Evolutionary conservation across 2,888 invertebrate genomes (phyloP).

Genomic region (Diloba caeruleocephala): DNA sequence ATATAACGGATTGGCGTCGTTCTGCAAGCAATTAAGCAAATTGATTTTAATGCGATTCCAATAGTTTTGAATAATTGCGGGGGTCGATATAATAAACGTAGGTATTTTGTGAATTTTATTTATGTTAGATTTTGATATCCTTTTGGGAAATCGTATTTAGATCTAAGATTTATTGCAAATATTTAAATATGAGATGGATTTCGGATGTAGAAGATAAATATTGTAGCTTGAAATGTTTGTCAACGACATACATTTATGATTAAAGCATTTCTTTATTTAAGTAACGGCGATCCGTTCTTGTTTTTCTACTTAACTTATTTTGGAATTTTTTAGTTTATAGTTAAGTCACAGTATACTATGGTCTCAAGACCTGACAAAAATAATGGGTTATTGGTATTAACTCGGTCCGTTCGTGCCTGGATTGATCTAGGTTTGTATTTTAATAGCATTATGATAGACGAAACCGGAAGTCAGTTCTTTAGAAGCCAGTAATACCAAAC

Average conservation of each 20-base stretch:
- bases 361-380: too few relatives aligned
- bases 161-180: conserved; percentile 33
- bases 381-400: too few relatives aligned
- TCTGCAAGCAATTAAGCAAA: conserved; percentile 52
- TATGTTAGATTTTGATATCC: conserved; percentile 12
- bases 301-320: too few relatives aligned
- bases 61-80: conserved; percentile 38
- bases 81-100: conserved; percentile 25
- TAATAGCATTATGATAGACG: too few relatives aligned
- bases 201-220: conserved; percentile 35
- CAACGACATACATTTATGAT: conserved; percentile 10
- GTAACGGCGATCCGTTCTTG: too few relatives aligned
- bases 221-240: conserved; percentile 32
- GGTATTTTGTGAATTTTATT: conserved; percentile 23
- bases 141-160: conserved; percentile 24
- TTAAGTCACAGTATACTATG: too few relatives aligned
- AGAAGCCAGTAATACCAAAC: too few relatives aligned
- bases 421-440: too few relatives aligned
- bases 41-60: conserved; percentile 49
- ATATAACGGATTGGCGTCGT: conserved; percentile 43
- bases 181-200: conserved; percentile 41
- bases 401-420: too few relatives aligned
- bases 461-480: too few relatives aligned
- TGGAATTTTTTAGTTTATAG: too few relatives aligned
- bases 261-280: too few relatives aligned